These are phyloP conservation scores for Conger conger DNA, from an alignment of 2,113 vertebrate species.

Conservation along the genomic window DNA sequence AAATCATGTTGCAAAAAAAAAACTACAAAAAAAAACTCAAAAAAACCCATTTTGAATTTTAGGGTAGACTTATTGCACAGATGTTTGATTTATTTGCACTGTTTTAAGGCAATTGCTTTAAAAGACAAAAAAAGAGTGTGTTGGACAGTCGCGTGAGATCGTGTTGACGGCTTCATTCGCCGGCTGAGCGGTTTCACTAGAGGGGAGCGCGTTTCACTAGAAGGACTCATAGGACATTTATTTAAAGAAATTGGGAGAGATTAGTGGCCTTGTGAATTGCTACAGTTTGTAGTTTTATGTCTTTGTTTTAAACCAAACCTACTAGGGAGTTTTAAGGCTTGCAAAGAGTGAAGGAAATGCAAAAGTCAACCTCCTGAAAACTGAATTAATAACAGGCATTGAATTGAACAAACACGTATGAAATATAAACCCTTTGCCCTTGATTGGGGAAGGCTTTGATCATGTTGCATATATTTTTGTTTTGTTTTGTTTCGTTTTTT, in stretches of 20 bases:
- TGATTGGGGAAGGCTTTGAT: constrained; percentile 41
- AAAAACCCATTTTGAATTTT: constrained; percentile 47
- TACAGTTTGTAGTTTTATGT: constrained; percentile 45
- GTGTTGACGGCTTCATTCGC: constrained; percentile 25
- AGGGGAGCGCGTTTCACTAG: constrained; percentile 17
- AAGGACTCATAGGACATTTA: constrained; percentile 25
- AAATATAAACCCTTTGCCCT: constrained; percentile 25
- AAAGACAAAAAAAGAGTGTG: constrained; percentile 27
- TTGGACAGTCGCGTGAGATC: constrained; percentile 40
- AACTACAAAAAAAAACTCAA: no score
- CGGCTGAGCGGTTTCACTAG: constrained; percentile 30
- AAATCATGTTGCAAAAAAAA: constrained; percentile 47
- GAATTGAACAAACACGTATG: constrained; percentile 25
- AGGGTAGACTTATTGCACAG: constrained; percentile 68
- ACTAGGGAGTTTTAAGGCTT: constrained; percentile 32
- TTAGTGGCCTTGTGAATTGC: constrained; percentile 64
- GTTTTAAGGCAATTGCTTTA: constrained; percentile 58
- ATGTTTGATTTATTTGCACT: constrained; percentile 73
- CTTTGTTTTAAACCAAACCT: constrained; percentile 36
- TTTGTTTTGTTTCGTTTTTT: constrained; percentile 55
- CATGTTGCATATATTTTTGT: constrained; percentile 49
- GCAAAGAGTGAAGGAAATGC: constrained; percentile 35
- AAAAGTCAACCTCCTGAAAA: constrained; percentile 37
- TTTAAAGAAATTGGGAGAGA: constrained; percentile 54
- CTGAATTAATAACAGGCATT: neutral